phyloP scores from a whole-genome alignment of 2,797 vertebrate species.

The Rhabdomys pumilio region DNA sequence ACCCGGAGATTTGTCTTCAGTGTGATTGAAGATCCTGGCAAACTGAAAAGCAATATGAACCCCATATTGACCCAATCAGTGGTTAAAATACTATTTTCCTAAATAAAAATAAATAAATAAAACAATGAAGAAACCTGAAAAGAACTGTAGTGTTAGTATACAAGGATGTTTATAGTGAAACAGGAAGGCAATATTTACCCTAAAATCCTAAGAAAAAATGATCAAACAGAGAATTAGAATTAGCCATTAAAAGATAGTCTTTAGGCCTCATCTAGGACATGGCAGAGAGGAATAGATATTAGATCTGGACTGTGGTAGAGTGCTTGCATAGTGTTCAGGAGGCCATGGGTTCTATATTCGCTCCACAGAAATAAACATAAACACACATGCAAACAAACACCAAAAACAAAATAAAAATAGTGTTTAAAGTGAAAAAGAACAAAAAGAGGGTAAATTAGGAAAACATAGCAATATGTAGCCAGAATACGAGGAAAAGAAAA shows the following conservation, averaged over 20 bases:
- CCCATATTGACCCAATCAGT: no score
- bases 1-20: neutral
- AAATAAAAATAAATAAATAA: conserved; percentile 27
- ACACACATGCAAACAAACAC: neutral
- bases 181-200: neutral
- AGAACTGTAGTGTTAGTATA: neutral
- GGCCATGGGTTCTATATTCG: neutral
- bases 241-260: neutral
- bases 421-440: neutral
- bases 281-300: neutral
- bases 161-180: neutral
- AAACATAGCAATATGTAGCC: neutral
- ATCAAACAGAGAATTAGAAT: neutral
- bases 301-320: no score
- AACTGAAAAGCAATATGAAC: neutral
- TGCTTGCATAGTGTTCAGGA: neutral
- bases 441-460: neutral
- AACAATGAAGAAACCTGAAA: neutral
- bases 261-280: neutral
- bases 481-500: neutral
- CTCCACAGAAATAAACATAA: neutral
- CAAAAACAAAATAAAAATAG: neutral
- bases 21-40: neutral
- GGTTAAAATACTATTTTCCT: neutral
- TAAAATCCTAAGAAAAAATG: neutral